Evolutionary conservation across 1,140 invertebrate genomes (phyloP).

Genomic region (Ostrea edulis): DNA sequence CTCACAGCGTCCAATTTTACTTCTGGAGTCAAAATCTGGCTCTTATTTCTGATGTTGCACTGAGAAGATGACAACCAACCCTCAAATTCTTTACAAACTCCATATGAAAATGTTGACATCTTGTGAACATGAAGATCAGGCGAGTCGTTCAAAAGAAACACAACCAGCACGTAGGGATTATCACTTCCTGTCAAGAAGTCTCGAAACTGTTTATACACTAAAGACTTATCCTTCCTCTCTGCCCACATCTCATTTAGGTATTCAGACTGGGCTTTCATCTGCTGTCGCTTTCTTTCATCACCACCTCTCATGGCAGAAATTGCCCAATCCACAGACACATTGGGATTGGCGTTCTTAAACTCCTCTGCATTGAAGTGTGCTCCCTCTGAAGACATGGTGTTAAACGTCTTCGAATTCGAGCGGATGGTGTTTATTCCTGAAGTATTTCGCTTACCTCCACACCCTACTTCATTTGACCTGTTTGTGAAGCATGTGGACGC

Average conservation of each 20-base stretch:
- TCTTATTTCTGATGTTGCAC: conserved; percentile 47
- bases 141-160: conserved; percentile 65
- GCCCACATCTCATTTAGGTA: conserved; percentile 53
- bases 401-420: background rate
- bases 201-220: conserved; percentile 50
- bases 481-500: background rate
- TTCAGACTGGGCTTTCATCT: conserved; percentile 48
- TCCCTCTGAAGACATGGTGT: background rate
- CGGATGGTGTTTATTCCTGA: background rate
- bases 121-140: conserved; percentile 68
- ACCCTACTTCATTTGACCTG: background rate
- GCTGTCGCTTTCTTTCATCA: conserved; percentile 49
- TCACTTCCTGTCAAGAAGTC: conserved; percentile 48
- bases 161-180: conserved; percentile 65
- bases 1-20: conserved; percentile 63
- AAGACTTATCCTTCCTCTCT: conserved; percentile 53
- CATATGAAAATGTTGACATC: conserved; percentile 66
- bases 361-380: background rate
- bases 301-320: conserved; percentile 25
- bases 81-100: conserved; percentile 72
- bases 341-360: conserved; percentile 14
- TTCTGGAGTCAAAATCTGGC: conserved; percentile 56
- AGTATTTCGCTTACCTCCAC: background rate
- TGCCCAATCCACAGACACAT: background rate
- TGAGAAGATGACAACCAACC: conserved; percentile 60